Base-by-base conservation (phyloP, 2,113 vertebrate genomes). In the Alaudala cheleensis region DNA sequence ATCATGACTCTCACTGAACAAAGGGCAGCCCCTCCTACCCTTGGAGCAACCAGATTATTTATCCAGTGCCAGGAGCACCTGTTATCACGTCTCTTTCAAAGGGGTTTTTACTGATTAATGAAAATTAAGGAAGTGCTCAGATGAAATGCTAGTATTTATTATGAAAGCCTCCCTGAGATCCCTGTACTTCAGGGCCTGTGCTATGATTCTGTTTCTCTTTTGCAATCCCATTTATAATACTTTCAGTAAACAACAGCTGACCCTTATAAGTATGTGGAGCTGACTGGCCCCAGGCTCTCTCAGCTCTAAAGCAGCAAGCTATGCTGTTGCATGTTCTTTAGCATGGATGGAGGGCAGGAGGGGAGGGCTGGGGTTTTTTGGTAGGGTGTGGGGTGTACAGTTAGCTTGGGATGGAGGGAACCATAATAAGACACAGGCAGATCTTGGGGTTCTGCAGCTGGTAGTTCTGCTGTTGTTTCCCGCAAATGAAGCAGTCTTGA, bases 181-280 rank as follows among this genome's bases (percentile, higher is more conserved):
- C 24, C 29, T 14, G 34, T 78, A 62, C 56, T 94, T 65, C 67
- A 83, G 26, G 26, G 78, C 28, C 64, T 78, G 29, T 60, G 22
- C 44, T 70, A 70, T 50, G 76, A 93, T 28, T 24, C 26, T 6
- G 0, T 74, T 94, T 73, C 47, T 84, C 80, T 88, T 94, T 81
- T 94, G 77, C 80, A 95, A 84, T 88, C 37, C 70, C 40, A 39
- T 83, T 80, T 92, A 47, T 74, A 83, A 77, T 78, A 66, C 39
- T 74, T 87, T 83, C 64, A 71, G 44, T 86, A 96, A 95, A 95
- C 56, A 93, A 26, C 66, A 86, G 40, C 60, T 92, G 88, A 95
- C 72, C 80, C 39, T 92, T 31, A 9, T 47, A 83, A 91, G 29
- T 56, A 28, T 40, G 17, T 88, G 29, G 77, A 81, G 70, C 47